A percentile compares a stretch with the other conserved stretches of the same genome.
These are phyloP conservation scores for Chlorops oryzae DNA, from an alignment of 1,140 invertebrate genomes.

Conservation along the genomic window DNA sequence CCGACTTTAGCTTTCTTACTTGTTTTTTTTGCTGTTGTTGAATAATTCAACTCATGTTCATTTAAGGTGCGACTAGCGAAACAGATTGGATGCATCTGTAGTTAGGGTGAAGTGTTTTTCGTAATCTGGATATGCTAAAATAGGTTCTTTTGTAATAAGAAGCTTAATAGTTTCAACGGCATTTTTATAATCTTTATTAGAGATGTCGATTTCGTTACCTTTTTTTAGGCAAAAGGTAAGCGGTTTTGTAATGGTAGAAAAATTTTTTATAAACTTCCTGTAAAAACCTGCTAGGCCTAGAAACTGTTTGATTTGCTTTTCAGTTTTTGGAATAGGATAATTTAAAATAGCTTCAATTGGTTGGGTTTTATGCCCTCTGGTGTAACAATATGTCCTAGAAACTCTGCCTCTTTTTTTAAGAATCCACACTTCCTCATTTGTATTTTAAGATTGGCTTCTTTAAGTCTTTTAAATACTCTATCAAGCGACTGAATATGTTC, in stretches of 20 bases:
- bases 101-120: neutral
- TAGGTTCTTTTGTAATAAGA: no score
- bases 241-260: no score
- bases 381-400: conserved; percentile 48
- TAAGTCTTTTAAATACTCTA: neutral
- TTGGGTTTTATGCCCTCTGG: conserved; percentile 44
- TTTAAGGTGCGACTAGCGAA: no score
- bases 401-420: conserved; percentile 43
- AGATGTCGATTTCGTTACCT: no score
- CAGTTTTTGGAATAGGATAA: neutral
- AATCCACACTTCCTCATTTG: no score
- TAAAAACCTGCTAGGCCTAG: conserved; percentile 1
- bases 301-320: conserved; percentile 1
- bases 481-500: neutral
- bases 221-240: no score
- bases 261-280: conserved; percentile 1
- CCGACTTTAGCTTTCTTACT: no score
- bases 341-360: conserved; percentile 27
- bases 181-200: no score
- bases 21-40: neutral
- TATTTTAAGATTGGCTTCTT: conserved; percentile 4
- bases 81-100: neutral
- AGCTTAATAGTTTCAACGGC: no score
- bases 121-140: conserved; percentile 25
- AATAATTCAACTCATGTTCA: conserved; percentile 1